These are phyloP conservation scores for Kryptopterus vitreolus DNA, from an alignment of 2,797 vertebrate genomes.

Conservation along the genomic window DNA sequence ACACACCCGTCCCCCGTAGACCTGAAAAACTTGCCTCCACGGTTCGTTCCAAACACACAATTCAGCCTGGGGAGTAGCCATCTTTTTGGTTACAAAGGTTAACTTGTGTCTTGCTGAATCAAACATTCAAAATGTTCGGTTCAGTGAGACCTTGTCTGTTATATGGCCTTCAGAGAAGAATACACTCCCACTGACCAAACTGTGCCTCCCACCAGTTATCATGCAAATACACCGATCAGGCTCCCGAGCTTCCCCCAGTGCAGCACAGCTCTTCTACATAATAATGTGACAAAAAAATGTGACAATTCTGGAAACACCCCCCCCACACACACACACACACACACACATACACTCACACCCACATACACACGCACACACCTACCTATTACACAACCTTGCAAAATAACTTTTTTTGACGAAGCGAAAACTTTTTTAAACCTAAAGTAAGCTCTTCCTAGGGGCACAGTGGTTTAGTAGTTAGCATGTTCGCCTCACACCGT, in stretches of 20 bases:
- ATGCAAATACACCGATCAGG: conserved; percentile 29
- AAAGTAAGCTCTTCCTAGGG: not conserved
- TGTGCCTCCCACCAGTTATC: conserved; percentile 50
- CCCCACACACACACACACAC: not conserved
- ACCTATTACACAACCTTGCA: not conserved
- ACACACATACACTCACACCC: not conserved
- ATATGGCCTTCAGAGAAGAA: conserved; percentile 47
- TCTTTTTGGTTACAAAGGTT: conserved; percentile 49
- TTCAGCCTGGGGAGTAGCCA: conserved; percentile 62
- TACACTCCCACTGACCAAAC: conserved; percentile 18
- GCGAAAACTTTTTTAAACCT: not conserved
- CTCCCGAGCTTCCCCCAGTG: not conserved
- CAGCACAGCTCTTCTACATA: conserved; percentile 36
- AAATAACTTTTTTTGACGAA: not conserved
- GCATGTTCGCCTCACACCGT: too few relatives aligned
- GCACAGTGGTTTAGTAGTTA: too few relatives aligned
- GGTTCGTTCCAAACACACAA: conserved; percentile 43
- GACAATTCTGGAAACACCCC: not conserved
- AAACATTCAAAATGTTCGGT: not conserved
- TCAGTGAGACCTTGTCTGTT: conserved; percentile 16
- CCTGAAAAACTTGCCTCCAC: conserved; percentile 55
- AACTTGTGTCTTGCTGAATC: not conserved
- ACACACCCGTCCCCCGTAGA: conserved; percentile 65
- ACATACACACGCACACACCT: not conserved
- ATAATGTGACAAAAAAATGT: conserved; percentile 19